These are phyloP conservation scores for Muscicapa striata DNA, from an alignment of 2,797 vertebrate species.

Conservation along the genomic window DNA sequence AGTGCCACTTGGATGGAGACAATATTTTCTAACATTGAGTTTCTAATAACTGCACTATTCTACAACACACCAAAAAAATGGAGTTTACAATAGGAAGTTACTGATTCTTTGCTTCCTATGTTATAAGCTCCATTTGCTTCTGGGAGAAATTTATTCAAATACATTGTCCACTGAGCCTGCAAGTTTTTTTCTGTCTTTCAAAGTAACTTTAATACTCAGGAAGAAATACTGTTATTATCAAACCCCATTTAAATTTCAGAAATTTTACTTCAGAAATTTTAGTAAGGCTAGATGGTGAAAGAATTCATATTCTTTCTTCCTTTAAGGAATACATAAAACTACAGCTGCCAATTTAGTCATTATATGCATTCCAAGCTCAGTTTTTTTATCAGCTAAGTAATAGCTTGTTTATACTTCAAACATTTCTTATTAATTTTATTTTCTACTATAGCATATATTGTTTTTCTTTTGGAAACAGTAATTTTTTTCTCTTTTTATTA, in stretches of 20 bases:
- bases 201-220: neutral
- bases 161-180: neutral
- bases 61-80: neutral
- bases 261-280: neutral
- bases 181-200: neutral
- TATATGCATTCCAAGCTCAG: neutral
- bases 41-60: constrained; percentile 43
- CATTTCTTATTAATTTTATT: neutral
- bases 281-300: neutral
- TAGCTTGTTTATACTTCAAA: neutral
- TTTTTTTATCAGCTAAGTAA: rapidly evolving
- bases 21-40: constrained; percentile 48
- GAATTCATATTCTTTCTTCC: neutral
- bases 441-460: neutral
- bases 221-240: neutral
- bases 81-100: neutral
- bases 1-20: constrained; percentile 48
- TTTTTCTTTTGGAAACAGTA: neutral
- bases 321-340: neutral
- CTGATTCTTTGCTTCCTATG: neutral
- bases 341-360: neutral
- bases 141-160: constrained; percentile 13
- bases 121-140: neutral
- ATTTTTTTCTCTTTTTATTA: neutral
- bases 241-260: neutral